phyloP scores from a whole-genome alignment of 2,113 vertebrate genomes.

The Gavia stellata region DNA sequence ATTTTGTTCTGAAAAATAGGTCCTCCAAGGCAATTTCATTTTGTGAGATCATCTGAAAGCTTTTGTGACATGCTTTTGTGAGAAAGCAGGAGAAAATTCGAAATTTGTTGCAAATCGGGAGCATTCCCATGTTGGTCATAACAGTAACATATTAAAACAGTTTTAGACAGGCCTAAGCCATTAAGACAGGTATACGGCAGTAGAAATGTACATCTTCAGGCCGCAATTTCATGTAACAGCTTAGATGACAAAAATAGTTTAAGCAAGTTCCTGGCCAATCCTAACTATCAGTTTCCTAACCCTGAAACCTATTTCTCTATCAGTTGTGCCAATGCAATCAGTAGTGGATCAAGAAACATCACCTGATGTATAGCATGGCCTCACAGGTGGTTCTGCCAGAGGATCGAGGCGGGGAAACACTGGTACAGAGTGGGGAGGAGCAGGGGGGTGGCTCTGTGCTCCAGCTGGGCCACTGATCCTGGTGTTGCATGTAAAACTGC shows the following conservation, averaged over 20 bases:
- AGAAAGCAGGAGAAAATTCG: background rate
- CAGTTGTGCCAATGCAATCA: background rate
- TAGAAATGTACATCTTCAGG: background rate
- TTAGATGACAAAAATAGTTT: background rate
- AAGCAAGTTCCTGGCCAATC: background rate
- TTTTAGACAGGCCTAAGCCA: background rate
- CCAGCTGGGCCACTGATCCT: background rate
- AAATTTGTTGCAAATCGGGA: background rate
- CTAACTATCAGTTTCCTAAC: background rate
- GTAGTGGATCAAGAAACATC: background rate
- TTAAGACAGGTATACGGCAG: background rate
- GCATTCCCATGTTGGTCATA: background rate
- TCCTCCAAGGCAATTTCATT: background rate
- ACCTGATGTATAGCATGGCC: background rate
- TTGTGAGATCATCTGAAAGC: background rate
- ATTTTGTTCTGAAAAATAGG: background rate
- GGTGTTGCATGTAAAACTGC: background rate
- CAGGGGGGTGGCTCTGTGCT: accelerated
- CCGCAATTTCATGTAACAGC: background rate
- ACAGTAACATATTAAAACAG: background rate
- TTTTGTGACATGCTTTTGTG: background rate
- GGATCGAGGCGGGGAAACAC: accelerated
- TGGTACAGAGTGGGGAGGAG: background rate
- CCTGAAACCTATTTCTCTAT: background rate
- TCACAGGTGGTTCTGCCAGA: background rate